Evolutionary conservation across 2,113 vertebrate species (phyloP), one percentile per base, ranked within the genome.

Genomic region (Panthera tigris): DNA sequence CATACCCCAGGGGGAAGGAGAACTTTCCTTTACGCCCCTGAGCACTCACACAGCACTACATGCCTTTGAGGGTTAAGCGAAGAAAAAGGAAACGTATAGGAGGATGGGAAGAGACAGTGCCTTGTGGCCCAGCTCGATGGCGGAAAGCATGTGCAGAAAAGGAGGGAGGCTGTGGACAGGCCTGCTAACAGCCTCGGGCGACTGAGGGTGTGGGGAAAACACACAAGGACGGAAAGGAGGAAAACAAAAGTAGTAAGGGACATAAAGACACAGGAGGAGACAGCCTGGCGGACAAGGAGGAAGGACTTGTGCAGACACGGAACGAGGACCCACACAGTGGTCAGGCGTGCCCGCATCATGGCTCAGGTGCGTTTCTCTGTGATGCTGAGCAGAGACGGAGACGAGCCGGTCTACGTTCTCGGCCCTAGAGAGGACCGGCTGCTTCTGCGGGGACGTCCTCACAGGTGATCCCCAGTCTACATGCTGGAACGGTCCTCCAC

Each of bases 31-130:
- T 39, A 7, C 16, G 50, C 57, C n/a, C 68, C 23, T 0, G 5
- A 21, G 5, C 10, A 4, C n/a, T 27, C 2, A 2, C n/a, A 41
- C 86, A 7, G 50, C 15, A 13, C 25, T 1, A 31, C 16, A 41
- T 1, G 15, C 10, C 4, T 0, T 5, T 6, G 19, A 55, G 36
- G 16, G 52, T 27, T 19, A 18, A 13, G 27, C 4, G n/a, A 73
- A 16, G 7, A 52, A n/a, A 69, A 23, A 39, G 66, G 15, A 25
- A 39, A 7, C 10, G 19, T 14, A 6, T 2, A 21, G 27, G 86
- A 9, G 0, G 7, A 4, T 1, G 14, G 25, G 16, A 11, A 39
- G 25, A 19, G 10, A 29, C 36, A 14, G 29, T 8, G 50, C 25
- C n/a, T 73, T 29, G n/a, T 7, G 12, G n/a, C 25, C 23, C 27